Evolutionary conservation across 2,113 vertebrate genomes (phyloP).

Genomic region (Scopus umbretta): DNA sequence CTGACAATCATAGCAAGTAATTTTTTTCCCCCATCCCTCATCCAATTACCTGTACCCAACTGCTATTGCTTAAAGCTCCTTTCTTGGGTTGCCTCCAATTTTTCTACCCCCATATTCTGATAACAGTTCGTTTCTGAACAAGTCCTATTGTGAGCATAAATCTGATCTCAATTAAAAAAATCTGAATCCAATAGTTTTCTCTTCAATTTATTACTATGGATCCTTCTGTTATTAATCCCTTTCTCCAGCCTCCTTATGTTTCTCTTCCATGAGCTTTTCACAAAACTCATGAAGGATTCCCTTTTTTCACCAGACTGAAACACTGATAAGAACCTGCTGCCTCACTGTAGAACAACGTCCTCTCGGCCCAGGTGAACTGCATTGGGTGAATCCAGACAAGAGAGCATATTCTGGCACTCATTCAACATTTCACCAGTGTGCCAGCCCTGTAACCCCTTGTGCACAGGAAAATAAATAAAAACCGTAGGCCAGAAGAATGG

Average conservation of each 20-base stretch:
- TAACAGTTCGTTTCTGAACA: background rate
- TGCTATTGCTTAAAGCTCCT: background rate
- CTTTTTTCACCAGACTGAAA: background rate
- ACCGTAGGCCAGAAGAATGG: background rate
- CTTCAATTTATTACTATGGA: background rate
- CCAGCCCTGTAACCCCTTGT: background rate
- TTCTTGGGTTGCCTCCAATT: background rate
- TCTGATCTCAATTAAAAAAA: background rate
- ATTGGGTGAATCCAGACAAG: background rate
- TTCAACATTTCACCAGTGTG: background rate
- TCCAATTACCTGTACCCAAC: background rate
- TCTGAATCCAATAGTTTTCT: background rate
- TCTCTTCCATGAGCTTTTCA: background rate
- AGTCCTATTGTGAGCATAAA: background rate
- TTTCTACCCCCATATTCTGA: background rate
- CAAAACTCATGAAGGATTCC: background rate
- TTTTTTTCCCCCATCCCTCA: background rate
- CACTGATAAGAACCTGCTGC: background rate
- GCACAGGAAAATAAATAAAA: background rate
- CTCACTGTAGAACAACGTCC: background rate
- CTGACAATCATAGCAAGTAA: background rate
- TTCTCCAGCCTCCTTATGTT: background rate
- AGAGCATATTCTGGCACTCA: background rate
- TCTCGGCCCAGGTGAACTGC: background rate
- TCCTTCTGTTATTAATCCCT: background rate